Evolutionary conservation across 2,888 invertebrate species (phyloP), one percentile per base, ranked within the genome.

Genomic region (Disparrhopalites patrizii): DNA sequence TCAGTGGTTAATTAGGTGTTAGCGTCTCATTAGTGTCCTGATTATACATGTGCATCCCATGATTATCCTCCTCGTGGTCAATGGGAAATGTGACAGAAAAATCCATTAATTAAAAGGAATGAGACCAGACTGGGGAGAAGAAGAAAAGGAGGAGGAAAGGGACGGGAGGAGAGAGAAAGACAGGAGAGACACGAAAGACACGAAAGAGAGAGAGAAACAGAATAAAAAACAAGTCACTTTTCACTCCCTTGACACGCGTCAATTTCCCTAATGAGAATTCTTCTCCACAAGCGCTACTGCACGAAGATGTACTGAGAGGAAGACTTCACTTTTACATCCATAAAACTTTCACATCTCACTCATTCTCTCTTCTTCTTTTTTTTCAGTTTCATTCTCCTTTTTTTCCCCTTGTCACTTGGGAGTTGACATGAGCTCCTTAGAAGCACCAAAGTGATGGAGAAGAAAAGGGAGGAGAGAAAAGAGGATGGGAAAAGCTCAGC

Each of bases 71-170:
- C 30, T n/a, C 43, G 43, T 5, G 60, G 60, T 30, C 47, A 31
- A 31, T 30, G 38, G 10, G n/a, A 33, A 10, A 30, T 50, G 50
- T 60, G 47, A 60, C 60, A 60, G 60, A 60, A 43, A 60, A 60
- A 60, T 60, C 31, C 60, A 60, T 60, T 60, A 60, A 60, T 60
- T 60, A 60, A 43, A n/a, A 20, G 43, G 43, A 43, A 43, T 43
- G 43, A n/a, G n/a, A 43, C 7, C 43, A 43, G 20, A 20, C 20
- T 8, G 10, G 33, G 20, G 18, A 55, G 3, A n/a, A 52, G 27
- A 33, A 18, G 31, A 33, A 20, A 28, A 30, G 30, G 52, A 28
- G 28, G 18, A 10, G n/a, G 23, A 50, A 23, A 23, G 50, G n/a
- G 50, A n/a, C n/a, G n/a, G n/a, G n/a, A n/a, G n/a, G n/a, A n/a